Percentiles rank a stretch among this genome's conserved stretches.
phyloP scores from a whole-genome alignment of 2,888 invertebrate genomes.

The Epinotia demarniana region DNA sequence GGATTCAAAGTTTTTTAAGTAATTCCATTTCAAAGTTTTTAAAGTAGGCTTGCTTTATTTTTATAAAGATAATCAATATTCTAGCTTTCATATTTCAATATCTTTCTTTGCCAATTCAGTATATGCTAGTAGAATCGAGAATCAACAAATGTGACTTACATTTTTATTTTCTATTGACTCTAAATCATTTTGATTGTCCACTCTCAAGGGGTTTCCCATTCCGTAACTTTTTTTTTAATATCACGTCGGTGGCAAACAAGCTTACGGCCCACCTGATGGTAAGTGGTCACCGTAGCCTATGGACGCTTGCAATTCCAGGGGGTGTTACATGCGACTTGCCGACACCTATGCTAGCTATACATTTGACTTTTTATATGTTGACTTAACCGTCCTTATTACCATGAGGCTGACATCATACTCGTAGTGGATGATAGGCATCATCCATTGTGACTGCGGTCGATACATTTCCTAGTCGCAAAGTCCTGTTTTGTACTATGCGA shows the following conservation, averaged over 20 bases:
- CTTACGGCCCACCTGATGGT: too few species aligned
- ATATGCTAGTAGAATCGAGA: not conserved
- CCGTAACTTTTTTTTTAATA: not conserved
- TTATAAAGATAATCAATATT: too few species aligned
- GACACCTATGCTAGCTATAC: not conserved
- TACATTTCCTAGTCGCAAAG: conserved; percentile 27
- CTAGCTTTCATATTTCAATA: not conserved
- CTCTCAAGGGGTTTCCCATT: not conserved
- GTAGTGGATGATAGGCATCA: not conserved
- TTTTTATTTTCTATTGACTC: not conserved
- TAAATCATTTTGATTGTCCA: not conserved
- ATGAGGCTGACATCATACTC: conserved; percentile 9
- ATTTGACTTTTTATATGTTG: conserved; percentile 11
- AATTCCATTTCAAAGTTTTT: not conserved
- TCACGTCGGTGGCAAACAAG: too few species aligned
- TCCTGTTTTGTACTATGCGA: not conserved
- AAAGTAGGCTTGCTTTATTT: too few species aligned
- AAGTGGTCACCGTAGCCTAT: too few species aligned
- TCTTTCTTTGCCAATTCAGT: not conserved
- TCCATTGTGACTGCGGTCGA: conserved; percentile 5
- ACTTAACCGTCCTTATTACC: conserved; percentile 9
- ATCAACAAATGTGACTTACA: not conserved
- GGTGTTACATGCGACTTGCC: too few species aligned
- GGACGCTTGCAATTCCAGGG: too few species aligned
- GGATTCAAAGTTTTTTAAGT: too few species aligned